Evolutionary conservation across 2,888 invertebrate species (phyloP).

Genomic region (Eustalomyia histrio): DNA sequence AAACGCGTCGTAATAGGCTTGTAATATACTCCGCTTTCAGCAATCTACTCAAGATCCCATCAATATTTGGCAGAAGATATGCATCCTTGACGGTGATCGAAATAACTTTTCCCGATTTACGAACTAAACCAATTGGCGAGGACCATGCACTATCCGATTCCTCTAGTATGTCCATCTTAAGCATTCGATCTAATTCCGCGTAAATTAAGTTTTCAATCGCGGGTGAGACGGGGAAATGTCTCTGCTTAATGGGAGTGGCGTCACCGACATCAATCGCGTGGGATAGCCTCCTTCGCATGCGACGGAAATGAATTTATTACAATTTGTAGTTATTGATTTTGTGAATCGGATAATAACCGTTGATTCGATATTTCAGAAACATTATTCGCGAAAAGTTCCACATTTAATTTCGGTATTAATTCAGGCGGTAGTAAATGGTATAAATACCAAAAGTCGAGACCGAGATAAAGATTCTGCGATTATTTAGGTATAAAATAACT

Average conservation of each 20-base stretch:
- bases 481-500: background rate
- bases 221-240: slow-evolving; percentile 59
- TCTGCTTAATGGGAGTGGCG: slow-evolving; percentile 61
- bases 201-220: slow-evolving; percentile 53
- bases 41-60: too few relatives aligned
- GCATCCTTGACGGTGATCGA: too few relatives aligned
- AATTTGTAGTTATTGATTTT: background rate
- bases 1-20: too few relatives aligned
- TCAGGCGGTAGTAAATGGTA: slow-evolving; percentile 48
- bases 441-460: slow-evolving; percentile 15
- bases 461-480: background rate
- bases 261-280: slow-evolving; percentile 60
- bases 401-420: slow-evolving; percentile 11
- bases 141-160: slow-evolving; percentile 71
- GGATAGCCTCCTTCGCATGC: slow-evolving; percentile 46
- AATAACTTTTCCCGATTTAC: slow-evolving; percentile 68
- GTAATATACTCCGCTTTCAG: slow-evolving; percentile 53
- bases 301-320: background rate
- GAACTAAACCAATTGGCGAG: slow-evolving; percentile 69
- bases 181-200: slow-evolving; percentile 72
- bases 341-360: background rate
- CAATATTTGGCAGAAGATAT: too few relatives aligned
- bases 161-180: slow-evolving; percentile 70
- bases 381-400: background rate
- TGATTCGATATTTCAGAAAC: background rate